Conservation (phyloP, 2,113 vertebrate species). For the Hemiprocne comata region DNA sequence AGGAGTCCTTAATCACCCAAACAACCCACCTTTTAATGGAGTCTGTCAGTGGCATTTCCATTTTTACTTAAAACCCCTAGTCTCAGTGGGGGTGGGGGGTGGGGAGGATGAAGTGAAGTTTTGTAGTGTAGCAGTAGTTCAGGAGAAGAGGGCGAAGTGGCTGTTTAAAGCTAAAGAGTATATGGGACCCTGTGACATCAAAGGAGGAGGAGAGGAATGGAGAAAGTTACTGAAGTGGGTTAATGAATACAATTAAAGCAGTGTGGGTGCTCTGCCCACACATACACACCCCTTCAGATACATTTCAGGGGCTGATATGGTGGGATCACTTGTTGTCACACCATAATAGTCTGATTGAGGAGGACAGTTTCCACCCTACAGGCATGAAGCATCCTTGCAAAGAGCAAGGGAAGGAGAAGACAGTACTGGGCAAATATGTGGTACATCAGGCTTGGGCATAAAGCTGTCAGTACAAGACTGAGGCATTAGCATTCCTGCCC, state of each 20-base stretch:
- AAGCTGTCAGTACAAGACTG: not conserved
- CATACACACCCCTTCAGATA: fast-evolving
- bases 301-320: not conserved
- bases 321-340: not conserved
- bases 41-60: not conserved
- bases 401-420: not conserved
- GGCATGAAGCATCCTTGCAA: not conserved
- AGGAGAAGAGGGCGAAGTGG: not conserved
- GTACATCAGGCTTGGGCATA: not conserved
- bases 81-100: fast-evolving
- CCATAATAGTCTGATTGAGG: not conserved
- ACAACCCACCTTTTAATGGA: not conserved
- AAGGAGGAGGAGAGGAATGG: not conserved
- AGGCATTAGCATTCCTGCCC: not conserved
- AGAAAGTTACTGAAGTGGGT: not conserved
- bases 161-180: not conserved
- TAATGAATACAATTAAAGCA: not conserved
- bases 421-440: not conserved
- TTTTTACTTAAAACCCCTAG: not conserved
- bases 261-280: not conserved
- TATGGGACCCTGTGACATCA: not conserved
- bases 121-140: not conserved
- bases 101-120: not conserved
- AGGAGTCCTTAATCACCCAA: not conserved
- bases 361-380: not conserved